Evolutionary conservation across 2,888 invertebrate species (phyloP).

Genomic region (Eupsilia transversa): DNA sequence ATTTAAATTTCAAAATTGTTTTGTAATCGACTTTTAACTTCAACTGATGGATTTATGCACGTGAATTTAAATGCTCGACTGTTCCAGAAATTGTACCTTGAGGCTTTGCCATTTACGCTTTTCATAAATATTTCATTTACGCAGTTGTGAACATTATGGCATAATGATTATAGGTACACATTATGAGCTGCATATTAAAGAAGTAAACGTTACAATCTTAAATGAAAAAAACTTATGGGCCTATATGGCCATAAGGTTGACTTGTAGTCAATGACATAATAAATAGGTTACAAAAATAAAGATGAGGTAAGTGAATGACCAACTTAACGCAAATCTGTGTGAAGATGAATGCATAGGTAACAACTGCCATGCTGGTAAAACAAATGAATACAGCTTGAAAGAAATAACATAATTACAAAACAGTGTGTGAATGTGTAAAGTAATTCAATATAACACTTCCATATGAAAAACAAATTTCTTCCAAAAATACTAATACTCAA

Average conservation of each 20-base stretch:
- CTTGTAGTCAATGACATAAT: slow-evolving; percentile 3
- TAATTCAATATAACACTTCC: slow-evolving; percentile 19
- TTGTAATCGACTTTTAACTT: slow-evolving; percentile 67
- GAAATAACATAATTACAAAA: neutral
- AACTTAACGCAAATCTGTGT: neutral
- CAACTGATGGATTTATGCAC: slow-evolving; percentile 58
- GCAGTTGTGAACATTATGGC: slow-evolving; percentile 50
- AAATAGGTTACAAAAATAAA: neutral
- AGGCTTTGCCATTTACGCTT: slow-evolving; percentile 51
- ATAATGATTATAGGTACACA: slow-evolving; percentile 52
- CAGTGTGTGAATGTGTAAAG: neutral
- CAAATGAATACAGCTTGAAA: neutral
- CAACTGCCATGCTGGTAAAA: no score
- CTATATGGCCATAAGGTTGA: slow-evolving; percentile 5
- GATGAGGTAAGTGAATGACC: neutral
- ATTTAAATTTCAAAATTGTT: slow-evolving; percentile 71
- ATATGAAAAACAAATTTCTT: slow-evolving; percentile 5
- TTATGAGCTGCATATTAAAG: slow-evolving; percentile 34
- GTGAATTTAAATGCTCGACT: slow-evolving; percentile 52
- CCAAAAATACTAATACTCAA: slow-evolving; percentile 24
- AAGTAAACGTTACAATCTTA: slow-evolving; percentile 19
- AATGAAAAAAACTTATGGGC: slow-evolving; percentile 26
- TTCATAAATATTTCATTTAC: slow-evolving; percentile 58
- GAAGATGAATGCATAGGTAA: neutral
- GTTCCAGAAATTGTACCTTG: slow-evolving; percentile 52